A percentile compares a stretch with the other conserved stretches of the same genome.
Conservation (phyloP, 2,113 vertebrate genomes). For the Bolborhynchus lineola region DNA sequence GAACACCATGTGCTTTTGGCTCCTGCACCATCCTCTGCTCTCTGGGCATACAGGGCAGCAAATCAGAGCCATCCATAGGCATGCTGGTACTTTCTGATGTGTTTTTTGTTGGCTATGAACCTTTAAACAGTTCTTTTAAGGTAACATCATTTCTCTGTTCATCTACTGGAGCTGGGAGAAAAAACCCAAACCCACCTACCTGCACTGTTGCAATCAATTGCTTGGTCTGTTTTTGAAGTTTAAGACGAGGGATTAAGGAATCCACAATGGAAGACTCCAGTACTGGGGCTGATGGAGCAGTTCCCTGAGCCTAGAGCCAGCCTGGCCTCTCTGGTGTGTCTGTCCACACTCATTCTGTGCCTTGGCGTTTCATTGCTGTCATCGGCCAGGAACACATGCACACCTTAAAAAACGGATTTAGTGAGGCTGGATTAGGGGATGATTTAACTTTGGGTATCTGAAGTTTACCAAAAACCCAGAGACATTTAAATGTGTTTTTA, state of each 20-base stretch:
- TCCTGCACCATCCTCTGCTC: neutral
- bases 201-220: neutral
- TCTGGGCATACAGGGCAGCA: neutral
- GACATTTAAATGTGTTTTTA: neutral
- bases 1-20: neutral
- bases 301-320: neutral
- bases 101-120: neutral
- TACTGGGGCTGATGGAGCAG: neutral
- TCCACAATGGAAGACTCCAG: neutral
- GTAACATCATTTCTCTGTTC: neutral
- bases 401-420: neutral
- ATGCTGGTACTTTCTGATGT: neutral
- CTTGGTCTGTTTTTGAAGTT: neutral
- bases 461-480: neutral
- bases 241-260: neutral
- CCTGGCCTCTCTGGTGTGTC: neutral
- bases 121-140: neutral
- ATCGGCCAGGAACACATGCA: neutral
- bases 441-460: neutral
- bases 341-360: neutral
- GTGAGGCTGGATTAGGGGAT: neutral
- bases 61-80: neutral
- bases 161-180: accelerated
- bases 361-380: neutral
- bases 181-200: neutral